These are phyloP conservation scores for Tryphoninae sp. DNA, from an alignment of 2,888 invertebrate species.

Conservation along the genomic window DNA sequence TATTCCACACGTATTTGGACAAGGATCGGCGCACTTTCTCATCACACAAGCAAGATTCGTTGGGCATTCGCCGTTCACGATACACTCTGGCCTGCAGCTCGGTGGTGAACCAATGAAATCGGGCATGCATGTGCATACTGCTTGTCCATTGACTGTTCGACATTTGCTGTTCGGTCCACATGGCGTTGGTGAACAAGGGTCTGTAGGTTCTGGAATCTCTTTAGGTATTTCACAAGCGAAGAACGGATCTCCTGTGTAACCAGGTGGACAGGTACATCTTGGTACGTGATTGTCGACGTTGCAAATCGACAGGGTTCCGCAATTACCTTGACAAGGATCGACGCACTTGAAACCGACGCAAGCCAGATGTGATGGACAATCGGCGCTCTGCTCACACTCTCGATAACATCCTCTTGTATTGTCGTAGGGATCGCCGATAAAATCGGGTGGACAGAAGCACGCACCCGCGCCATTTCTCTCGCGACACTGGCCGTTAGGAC, in stretches of 20 bases:
- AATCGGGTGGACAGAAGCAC: slow-evolving; percentile 90
- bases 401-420: slow-evolving; percentile 86
- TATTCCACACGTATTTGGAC: slow-evolving; percentile 93
- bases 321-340: slow-evolving; percentile 92
- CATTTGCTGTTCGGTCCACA: slow-evolving; percentile 95
- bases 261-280: slow-evolving; percentile 88
- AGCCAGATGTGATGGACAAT: slow-evolving; percentile 88
- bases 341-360: slow-evolving; percentile 92
- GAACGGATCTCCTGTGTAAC: slow-evolving; percentile 92
- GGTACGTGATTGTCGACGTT: slow-evolving; percentile 91
- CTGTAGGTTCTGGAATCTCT: slow-evolving; percentile 72
- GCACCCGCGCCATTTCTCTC: slow-evolving; percentile 93
- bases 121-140: slow-evolving; percentile 92
- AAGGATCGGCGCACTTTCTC: slow-evolving; percentile 93
- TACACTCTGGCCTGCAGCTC: slow-evolving; percentile 91
- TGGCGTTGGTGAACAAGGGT: slow-evolving; percentile 92
- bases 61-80: slow-evolving; percentile 93
- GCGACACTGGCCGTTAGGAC: slow-evolving; percentile 91
- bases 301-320: slow-evolving; percentile 91
- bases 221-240: slow-evolving; percentile 81
- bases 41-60: slow-evolving; percentile 91
- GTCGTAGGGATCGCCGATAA: slow-evolving; percentile 92
- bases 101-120: slow-evolving; percentile 91
- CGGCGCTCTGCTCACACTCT: slow-evolving; percentile 91
- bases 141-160: slow-evolving; percentile 88